Percentiles rank a stretch among this genome's conserved stretches.
Evolutionary conservation across 2,113 vertebrate genomes (phyloP).

Genomic region (Cercocebus atys): DNA sequence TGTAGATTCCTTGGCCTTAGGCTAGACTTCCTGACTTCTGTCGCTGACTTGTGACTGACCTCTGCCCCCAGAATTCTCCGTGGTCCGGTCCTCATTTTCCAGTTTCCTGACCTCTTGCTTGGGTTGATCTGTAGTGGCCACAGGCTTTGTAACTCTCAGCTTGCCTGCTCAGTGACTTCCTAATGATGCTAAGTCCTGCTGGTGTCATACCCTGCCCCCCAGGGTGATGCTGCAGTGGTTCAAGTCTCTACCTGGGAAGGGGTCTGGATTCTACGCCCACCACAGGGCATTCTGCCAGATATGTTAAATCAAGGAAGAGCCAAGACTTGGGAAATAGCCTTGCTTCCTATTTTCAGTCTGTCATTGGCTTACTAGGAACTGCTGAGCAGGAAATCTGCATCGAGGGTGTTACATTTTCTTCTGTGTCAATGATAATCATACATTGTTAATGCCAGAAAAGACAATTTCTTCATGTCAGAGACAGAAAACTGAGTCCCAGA

Average conservation of each 20-base stretch:
- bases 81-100: constrained; percentile 74
- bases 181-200: not conserved
- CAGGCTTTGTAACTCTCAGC: constrained; percentile 11
- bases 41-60: constrained; percentile 56
- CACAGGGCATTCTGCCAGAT: not conserved
- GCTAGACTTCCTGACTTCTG: constrained; percentile 30
- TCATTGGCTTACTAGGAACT: not conserved
- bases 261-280: not conserved
- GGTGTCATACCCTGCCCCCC: too few relatives aligned
- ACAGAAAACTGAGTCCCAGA: fast-evolving
- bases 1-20: not conserved
- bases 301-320: not conserved
- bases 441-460: not conserved
- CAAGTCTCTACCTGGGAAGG: not conserved
- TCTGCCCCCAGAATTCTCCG: constrained; percentile 69
- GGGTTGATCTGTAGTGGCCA: constrained; percentile 6
- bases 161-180: not conserved
- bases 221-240: fast-evolving
- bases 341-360: not conserved
- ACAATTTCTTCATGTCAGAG: not conserved
- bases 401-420: not conserved
- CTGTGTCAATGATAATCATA: not conserved
- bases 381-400: not conserved
- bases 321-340: not conserved
- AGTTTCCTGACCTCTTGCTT: constrained; percentile 74